Conservation (phyloP, 1,140 invertebrate species). For the Zaprionus lachaisei region DNA sequence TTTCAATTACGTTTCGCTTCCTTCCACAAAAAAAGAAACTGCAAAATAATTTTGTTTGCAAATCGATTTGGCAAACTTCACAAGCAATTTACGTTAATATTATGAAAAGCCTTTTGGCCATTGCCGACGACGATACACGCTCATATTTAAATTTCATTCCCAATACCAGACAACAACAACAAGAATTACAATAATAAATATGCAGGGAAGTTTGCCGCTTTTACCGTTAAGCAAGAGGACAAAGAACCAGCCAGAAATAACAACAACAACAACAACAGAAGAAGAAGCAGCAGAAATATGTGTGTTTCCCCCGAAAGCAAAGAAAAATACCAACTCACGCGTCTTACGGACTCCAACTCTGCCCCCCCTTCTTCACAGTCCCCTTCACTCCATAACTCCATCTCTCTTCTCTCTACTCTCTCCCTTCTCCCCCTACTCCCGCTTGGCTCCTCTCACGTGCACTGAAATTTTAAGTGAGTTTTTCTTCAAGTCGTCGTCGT, state of each 20-base stretch:
- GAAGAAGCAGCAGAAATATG: slow-evolving; percentile 13
- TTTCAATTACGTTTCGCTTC: slow-evolving; percentile 11
- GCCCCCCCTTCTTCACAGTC: background rate
- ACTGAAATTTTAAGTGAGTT: slow-evolving; percentile 81
- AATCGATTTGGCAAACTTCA: slow-evolving; percentile 41
- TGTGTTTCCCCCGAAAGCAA: slow-evolving; percentile 32
- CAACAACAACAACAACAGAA: slow-evolving; percentile 23
- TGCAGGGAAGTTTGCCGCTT: slow-evolving; percentile 32
- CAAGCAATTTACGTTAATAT: slow-evolving; percentile 54
- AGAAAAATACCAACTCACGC: slow-evolving; percentile 55
- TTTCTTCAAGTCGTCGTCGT: slow-evolving; percentile 58
- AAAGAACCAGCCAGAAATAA: slow-evolving; percentile 31
- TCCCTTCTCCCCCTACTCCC: background rate
- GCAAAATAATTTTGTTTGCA: slow-evolving; percentile 16
- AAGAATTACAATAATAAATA: slow-evolving; percentile 44
- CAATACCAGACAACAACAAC: slow-evolving; percentile 32
- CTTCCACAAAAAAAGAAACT: background rate
- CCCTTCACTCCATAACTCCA: no score
- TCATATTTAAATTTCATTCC: slow-evolving; percentile 66
- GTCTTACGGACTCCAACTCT: slow-evolving; percentile 22
- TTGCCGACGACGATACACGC: background rate
- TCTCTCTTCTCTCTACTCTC: background rate
- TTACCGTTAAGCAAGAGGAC: slow-evolving; percentile 60
- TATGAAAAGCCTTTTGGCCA: slow-evolving; percentile 31
- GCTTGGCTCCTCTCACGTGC: slow-evolving; percentile 65